phyloP scores from a whole-genome alignment of 2,113 vertebrate species.

The Leptocoma aspasia region DNA sequence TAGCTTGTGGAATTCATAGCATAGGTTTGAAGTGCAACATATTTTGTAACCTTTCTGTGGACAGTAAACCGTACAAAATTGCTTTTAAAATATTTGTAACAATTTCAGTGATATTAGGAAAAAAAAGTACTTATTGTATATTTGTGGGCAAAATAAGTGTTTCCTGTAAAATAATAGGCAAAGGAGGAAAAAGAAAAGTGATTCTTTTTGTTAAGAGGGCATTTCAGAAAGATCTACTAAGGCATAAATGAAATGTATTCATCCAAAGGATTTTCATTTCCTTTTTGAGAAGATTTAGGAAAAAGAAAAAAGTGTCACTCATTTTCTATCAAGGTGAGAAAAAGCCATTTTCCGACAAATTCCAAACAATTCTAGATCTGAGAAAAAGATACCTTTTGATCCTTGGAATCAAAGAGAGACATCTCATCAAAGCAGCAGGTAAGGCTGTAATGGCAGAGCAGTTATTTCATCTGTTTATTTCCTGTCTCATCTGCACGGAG shows the following conservation, averaged over 20 bases:
- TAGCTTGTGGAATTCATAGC: background rate
- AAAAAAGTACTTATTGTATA: background rate
- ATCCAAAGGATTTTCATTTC: background rate
- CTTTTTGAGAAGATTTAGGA: background rate
- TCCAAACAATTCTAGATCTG: slow-evolving; percentile 12
- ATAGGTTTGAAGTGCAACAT: background rate
- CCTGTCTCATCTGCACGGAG: background rate
- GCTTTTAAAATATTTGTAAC: background rate
- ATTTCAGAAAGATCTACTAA: background rate
- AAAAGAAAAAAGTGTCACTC: background rate
- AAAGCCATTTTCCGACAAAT: background rate
- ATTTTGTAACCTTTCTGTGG: background rate
- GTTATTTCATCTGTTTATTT: slow-evolving; percentile 10
- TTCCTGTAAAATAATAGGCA: background rate
- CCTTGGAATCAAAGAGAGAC: background rate
- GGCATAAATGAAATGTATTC: background rate
- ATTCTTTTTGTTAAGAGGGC: background rate
- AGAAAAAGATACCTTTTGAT: slow-evolving; percentile 31
- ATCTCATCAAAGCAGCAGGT: background rate
- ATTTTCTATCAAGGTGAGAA: background rate
- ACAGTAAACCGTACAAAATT: background rate
- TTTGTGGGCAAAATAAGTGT: background rate
- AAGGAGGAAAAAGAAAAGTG: background rate
- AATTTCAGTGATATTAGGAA: background rate
- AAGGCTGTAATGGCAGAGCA: background rate